Percentiles rank a stretch among this genome's conserved stretches.
Evolutionary conservation across 2,113 vertebrate species (phyloP).

Genomic region (Aegithalos caudatus): DNA sequence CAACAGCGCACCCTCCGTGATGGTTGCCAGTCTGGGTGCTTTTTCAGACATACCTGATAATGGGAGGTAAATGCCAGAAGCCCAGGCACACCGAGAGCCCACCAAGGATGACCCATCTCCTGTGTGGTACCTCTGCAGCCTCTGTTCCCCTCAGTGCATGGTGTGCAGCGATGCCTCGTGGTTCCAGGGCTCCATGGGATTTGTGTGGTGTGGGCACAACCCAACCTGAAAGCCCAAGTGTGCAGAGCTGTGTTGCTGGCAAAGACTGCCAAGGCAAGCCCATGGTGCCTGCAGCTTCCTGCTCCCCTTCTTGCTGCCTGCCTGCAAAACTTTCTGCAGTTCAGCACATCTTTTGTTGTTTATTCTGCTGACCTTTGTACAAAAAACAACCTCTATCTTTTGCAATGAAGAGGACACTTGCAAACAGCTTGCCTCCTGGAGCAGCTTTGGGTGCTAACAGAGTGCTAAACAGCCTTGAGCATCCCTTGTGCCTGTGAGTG

Average conservation of each 20-base stretch:
- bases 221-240: neutral
- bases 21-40: neutral
- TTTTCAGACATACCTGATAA: neutral
- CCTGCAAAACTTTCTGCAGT: neutral
- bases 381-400: neutral
- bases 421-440: neutral
- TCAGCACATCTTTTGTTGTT: neutral
- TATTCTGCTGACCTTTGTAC: neutral
- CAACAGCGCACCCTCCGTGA: neutral
- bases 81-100: neutral
- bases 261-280: neutral
- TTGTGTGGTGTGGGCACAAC: fast-evolving
- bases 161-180: neutral
- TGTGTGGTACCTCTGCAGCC: neutral
- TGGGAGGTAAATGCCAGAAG: neutral
- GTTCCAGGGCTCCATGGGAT: neutral
- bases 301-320: neutral
- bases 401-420: neutral
- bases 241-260: neutral
- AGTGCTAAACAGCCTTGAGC: neutral
- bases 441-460: neutral
- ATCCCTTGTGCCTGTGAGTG: neutral
- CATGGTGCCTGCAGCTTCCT: neutral
- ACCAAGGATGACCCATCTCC: neutral
- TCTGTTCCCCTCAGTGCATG: neutral